Evolutionary conservation across 2,888 invertebrate genomes (phyloP).

Genomic region (Conistra vaccinii): DNA sequence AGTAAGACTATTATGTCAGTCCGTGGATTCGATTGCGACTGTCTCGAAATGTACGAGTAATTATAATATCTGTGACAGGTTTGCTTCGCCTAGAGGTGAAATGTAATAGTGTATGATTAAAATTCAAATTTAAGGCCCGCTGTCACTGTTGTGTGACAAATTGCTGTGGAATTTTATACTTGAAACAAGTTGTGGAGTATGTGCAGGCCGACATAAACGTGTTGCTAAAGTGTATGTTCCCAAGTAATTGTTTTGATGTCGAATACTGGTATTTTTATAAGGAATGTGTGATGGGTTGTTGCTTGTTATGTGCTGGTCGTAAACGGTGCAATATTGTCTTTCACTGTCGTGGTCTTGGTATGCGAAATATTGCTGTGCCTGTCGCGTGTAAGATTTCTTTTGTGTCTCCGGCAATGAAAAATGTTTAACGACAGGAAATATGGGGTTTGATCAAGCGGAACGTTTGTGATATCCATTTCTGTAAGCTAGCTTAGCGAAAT

Average conservation of each 20-base stretch:
- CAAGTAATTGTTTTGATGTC: slow-evolving; percentile 60
- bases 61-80: slow-evolving; percentile 78
- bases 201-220: slow-evolving; percentile 40
- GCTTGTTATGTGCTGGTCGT: slow-evolving; percentile 33
- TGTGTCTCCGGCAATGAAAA: slow-evolving; percentile 11
- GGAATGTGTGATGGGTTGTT: slow-evolving; percentile 47
- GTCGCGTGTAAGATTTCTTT: slow-evolving; percentile 35
- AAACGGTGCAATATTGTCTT: slow-evolving; percentile 60
- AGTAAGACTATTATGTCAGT: slow-evolving; percentile 69
- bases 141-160: slow-evolving; percentile 69
- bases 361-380: slow-evolving; percentile 36
- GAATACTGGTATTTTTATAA: slow-evolving; percentile 59
- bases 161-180: slow-evolving; percentile 67
- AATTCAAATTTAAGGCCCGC: slow-evolving; percentile 68
- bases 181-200: slow-evolving; percentile 50
- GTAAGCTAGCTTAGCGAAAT: not conserved
- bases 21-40: slow-evolving; percentile 58
- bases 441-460: not conserved
- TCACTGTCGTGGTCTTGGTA: slow-evolving; percentile 28
- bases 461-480: not conserved
- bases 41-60: slow-evolving; percentile 65
- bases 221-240: slow-evolving; percentile 59
- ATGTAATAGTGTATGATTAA: slow-evolving; percentile 72
- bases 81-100: slow-evolving; percentile 72
- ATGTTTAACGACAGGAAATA: slow-evolving; percentile 23